phyloP scores from a whole-genome alignment of 2,797 vertebrate species.

The Lacerta viridis region DNA sequence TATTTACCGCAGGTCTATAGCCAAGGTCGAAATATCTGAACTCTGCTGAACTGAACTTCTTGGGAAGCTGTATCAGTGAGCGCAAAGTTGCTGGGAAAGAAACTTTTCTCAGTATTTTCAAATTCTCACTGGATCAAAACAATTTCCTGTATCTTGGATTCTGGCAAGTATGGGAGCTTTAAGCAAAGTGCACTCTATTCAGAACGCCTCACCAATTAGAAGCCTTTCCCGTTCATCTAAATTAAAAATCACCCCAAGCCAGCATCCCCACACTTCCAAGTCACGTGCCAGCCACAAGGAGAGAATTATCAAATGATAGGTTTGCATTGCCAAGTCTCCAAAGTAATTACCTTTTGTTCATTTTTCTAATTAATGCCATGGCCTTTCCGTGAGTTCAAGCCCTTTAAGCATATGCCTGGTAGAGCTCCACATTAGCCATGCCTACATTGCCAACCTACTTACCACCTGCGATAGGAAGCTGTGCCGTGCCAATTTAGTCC shows the following conservation, averaged over 20 bases:
- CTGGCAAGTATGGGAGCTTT: background rate
- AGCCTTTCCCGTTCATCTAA: conserved; percentile 21
- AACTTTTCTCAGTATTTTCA: background rate
- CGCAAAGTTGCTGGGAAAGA: background rate
- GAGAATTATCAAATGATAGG: conserved; percentile 23
- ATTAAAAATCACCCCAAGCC: conserved; percentile 42
- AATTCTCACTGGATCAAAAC: background rate
- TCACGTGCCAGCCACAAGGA: conserved; percentile 7
- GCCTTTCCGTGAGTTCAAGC: background rate
- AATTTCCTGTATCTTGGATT: background rate
- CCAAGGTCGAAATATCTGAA: too few relatives aligned
- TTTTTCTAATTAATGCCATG: conserved; percentile 20
- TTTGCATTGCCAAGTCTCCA: conserved; percentile 1
- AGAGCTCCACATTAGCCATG: background rate
- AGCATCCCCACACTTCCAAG: conserved; percentile 1
- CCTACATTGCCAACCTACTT: too few relatives aligned
- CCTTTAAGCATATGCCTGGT: background rate
- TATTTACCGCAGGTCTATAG: too few relatives aligned
- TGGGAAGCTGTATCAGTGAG: background rate
- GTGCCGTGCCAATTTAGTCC: background rate
- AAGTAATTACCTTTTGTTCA: conserved; percentile 30
- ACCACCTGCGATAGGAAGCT: background rate
- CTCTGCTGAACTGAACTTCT: background rate
- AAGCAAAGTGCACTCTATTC: background rate
- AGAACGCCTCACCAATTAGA: conserved; percentile 23